phyloP scores from a whole-genome alignment of 1,140 invertebrate species.

The Ladona fulva region DNA sequence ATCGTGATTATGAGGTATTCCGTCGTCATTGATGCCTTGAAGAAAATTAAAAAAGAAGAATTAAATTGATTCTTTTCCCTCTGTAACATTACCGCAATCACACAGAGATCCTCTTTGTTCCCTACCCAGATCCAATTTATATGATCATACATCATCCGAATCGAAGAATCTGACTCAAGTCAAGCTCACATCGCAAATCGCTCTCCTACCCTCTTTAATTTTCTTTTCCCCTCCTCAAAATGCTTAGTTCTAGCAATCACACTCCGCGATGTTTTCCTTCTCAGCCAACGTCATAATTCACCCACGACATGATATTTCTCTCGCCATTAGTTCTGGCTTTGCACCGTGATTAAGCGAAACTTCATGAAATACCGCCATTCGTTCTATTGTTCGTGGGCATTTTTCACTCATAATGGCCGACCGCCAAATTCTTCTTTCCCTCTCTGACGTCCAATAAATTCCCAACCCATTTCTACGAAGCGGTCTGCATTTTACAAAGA shows the following conservation, averaged over 20 bases:
- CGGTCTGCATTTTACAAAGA: neutral
- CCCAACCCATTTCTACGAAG: neutral
- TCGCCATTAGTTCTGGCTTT: neutral
- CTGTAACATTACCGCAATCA: no score
- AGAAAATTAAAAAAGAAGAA: no score
- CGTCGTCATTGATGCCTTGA: no score
- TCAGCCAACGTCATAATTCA: neutral
- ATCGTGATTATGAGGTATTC: no score
- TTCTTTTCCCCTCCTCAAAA: no score
- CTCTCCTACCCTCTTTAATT: no score
- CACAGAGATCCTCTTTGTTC: no score
- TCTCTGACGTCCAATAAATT: neutral
- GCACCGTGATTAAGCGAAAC: neutral
- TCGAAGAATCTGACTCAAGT: no score
- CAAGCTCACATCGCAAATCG: no score
- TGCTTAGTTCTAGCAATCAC: neutral
- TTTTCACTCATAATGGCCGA: constrained; percentile 1
- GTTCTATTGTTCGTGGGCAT: neutral
- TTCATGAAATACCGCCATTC: neutral
- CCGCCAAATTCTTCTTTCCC: neutral
- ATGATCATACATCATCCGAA: no score
- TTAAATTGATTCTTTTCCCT: no score
- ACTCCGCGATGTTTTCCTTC: neutral
- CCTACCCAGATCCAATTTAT: no score
- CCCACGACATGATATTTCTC: constrained; percentile 4